phyloP scores from a whole-genome alignment of 2,113 vertebrate genomes.

The Psettodes erumei region DNA sequence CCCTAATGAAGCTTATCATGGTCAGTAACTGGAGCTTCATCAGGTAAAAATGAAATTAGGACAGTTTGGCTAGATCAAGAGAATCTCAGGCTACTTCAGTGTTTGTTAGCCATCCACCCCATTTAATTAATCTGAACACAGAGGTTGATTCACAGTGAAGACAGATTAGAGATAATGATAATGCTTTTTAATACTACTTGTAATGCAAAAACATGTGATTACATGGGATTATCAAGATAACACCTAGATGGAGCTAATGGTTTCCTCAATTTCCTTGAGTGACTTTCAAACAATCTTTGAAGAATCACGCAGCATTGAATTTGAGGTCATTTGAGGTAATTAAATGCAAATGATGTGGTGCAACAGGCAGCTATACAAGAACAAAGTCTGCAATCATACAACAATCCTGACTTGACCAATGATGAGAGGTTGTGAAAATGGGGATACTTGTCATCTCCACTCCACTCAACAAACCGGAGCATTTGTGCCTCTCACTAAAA shows the following conservation, averaged over 20 bases:
- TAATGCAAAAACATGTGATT: not conserved
- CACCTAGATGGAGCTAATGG: not conserved
- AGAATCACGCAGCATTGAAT: not conserved
- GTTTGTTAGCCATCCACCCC: not conserved
- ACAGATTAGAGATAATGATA: not conserved
- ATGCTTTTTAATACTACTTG: not conserved
- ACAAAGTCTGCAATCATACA: not conserved
- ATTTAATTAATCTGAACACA: not conserved
- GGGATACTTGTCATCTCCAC: not conserved
- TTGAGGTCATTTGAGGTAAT: not conserved
- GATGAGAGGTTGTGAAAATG: not conserved
- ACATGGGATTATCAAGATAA: not conserved
- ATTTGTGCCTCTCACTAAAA: not conserved
- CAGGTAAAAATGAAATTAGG: not conserved
- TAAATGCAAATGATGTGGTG: not conserved
- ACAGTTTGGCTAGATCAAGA: not conserved
- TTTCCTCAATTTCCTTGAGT: not conserved
- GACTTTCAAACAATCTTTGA: not conserved
- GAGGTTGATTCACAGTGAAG: not conserved
- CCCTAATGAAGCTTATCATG: too few species aligned
- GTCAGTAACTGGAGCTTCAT: not conserved
- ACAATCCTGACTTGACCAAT: not conserved
- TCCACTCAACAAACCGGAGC: too few species aligned
- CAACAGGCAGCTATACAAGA: not conserved
- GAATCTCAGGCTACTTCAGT: not conserved